Conservation (phyloP, 2,113 vertebrate genomes). For the Craseonycteris thonglongyai region DNA sequence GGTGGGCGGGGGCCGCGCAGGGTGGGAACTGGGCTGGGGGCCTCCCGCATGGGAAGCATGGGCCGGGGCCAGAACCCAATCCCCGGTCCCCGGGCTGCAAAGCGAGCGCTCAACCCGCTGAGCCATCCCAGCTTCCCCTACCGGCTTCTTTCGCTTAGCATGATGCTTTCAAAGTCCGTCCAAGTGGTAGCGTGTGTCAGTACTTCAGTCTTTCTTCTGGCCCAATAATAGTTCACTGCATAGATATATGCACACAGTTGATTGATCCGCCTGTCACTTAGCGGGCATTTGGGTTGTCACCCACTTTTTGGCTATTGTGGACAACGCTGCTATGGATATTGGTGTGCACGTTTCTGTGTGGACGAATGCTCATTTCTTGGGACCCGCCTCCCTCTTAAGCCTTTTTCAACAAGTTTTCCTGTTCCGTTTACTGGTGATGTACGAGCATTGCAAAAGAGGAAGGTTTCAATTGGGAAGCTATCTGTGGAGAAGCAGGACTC, state of each 20-base stretch:
- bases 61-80: too few relatives aligned
- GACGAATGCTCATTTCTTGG: rapidly evolving
- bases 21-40: too few relatives aligned
- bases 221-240: rapidly evolving
- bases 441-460: rapidly evolving
- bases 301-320: rapidly evolving
- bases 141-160: rapidly evolving
- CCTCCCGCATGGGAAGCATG: too few relatives aligned
- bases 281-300: rapidly evolving
- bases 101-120: too few relatives aligned
- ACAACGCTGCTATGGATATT: rapidly evolving
- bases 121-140: too few relatives aligned
- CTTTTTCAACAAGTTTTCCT: too few relatives aligned
- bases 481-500: rapidly evolving
- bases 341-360: rapidly evolving
- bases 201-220: rapidly evolving
- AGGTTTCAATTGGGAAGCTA: rapidly evolving
- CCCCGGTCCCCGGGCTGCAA: too few relatives aligned
- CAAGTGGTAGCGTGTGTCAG: rapidly evolving
- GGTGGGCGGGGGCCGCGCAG: too few relatives aligned
- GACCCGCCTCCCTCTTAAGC: background rate
- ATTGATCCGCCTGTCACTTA: rapidly evolving
- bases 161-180: rapidly evolving
- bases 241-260: rapidly evolving
- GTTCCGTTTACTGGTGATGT: rapidly evolving